phyloP scores from a whole-genome alignment of 2,797 vertebrate genomes.

The Chrysocyon brachyurus region DNA sequence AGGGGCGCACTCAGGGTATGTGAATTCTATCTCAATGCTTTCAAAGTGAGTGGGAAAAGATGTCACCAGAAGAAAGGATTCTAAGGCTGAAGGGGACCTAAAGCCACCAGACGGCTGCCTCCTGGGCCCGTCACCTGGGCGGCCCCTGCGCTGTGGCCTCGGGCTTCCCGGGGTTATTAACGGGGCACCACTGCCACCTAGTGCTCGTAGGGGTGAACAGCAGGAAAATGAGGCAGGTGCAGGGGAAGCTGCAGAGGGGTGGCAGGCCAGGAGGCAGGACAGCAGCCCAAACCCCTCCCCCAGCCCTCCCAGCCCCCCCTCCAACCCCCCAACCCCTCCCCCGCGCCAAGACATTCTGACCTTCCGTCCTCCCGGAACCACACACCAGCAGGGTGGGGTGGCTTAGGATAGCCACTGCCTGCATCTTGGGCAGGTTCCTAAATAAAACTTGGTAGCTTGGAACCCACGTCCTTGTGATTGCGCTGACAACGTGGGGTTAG shows the following conservation, averaged over 20 bases:
- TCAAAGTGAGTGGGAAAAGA: neutral
- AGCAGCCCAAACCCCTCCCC: neutral
- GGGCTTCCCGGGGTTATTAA: neutral
- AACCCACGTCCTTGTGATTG: neutral
- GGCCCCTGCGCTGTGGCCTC: fast-evolving
- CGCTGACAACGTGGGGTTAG: too few relatives aligned
- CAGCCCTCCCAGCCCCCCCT: too few relatives aligned
- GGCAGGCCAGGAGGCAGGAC: neutral
- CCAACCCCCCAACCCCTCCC: neutral
- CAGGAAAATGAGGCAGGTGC: neutral
- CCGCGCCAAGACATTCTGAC: fast-evolving
- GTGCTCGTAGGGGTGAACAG: slow-evolving; percentile 22
- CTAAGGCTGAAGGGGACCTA: neutral
- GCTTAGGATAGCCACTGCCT: neutral
- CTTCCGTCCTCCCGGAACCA: neutral
- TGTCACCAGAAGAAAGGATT: neutral
- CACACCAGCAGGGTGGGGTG: neutral
- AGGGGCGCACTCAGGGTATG: neutral
- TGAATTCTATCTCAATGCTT: neutral
- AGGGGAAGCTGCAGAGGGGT: fast-evolving
- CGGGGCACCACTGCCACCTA: slow-evolving; percentile 68
- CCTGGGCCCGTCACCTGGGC: neutral
- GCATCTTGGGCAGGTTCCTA: neutral
- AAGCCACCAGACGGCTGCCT: neutral
- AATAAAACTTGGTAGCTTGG: neutral